A percentile compares a stretch with the other conserved stretches of the same genome.
phyloP scores from a whole-genome alignment of 2,797 vertebrate genomes.

The Protonibea diacanthus region DNA sequence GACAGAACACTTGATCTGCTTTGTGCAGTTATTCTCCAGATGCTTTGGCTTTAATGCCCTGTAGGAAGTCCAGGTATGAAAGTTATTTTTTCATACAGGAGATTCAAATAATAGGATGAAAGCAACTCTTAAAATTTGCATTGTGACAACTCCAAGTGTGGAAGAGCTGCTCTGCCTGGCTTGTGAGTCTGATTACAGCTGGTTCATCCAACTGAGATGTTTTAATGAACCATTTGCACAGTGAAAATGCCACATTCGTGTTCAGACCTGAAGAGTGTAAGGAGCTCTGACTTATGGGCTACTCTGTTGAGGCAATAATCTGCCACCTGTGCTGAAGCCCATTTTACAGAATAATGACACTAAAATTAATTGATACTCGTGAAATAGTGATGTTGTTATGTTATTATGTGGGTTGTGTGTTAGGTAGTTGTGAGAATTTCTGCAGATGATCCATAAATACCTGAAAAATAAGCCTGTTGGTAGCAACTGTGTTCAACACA shows the following conservation, averaged over 20 bases:
- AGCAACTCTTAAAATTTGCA: not conserved
- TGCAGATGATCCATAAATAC: not conserved
- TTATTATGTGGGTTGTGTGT: not conserved
- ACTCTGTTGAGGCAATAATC: not conserved
- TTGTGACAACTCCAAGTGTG: not conserved
- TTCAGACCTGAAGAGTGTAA: not conserved
- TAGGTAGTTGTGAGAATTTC: not conserved
- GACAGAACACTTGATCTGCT: not conserved
- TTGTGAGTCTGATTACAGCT: not conserved
- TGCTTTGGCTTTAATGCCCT: not conserved
- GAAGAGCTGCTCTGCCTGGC: not conserved
- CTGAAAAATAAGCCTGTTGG: not conserved
- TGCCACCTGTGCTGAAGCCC: conserved; percentile 9
- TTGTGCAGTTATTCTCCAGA: conserved; percentile 2
- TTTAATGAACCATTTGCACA: conserved; percentile 22
- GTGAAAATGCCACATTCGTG: conserved; percentile 19
- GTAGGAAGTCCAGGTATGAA: not conserved
- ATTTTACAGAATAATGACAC: conserved; percentile 20
- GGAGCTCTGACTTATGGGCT: conserved; percentile 14
- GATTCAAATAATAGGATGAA: not conserved
- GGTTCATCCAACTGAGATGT: not conserved
- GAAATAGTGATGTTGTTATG: not conserved
- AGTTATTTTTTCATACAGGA: not conserved
- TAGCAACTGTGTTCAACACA: too few species aligned
- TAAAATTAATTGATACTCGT: not conserved